Evolutionary conservation across 2,888 invertebrate species (phyloP).

Genomic region (Andrena hattorfiana): DNA sequence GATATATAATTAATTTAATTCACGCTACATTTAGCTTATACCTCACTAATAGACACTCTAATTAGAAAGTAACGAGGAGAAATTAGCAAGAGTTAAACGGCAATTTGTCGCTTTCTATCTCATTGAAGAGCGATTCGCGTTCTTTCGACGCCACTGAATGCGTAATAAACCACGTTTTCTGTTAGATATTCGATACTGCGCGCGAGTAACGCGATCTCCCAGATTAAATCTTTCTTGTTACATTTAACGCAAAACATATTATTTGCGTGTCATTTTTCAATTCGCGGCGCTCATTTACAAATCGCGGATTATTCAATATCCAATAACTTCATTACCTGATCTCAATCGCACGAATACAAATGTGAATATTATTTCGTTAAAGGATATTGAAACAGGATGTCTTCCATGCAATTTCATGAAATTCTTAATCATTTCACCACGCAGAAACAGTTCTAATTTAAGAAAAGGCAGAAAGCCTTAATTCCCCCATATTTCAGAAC

Average conservation of each 20-base stretch:
- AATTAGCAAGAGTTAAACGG: conserved; percentile 43
- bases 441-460: too few relatives aligned
- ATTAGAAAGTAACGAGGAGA: conserved; percentile 58
- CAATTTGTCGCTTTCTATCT: conserved; percentile 58
- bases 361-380: conserved; percentile 8
- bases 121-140: conserved; percentile 47
- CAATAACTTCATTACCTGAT: not conserved
- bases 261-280: not conserved
- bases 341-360: not conserved
- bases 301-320: not conserved
- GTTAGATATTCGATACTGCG: conserved; percentile 1
- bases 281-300: not conserved
- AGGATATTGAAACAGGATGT: not conserved
- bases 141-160: conserved; percentile 23
- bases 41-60: conserved; percentile 7
- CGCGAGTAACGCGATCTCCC: not conserved
- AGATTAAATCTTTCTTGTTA: not conserved
- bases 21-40: conserved; percentile 2
- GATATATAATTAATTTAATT: conserved; percentile 3
- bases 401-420: too few relatives aligned
- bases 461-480: too few relatives aligned
- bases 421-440: too few relatives aligned
- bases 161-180: conserved; percentile 3
- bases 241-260: not conserved
- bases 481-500: not conserved